Conservation (phyloP, 1,140 invertebrate genomes). For the Babylonia areolata region DNA sequence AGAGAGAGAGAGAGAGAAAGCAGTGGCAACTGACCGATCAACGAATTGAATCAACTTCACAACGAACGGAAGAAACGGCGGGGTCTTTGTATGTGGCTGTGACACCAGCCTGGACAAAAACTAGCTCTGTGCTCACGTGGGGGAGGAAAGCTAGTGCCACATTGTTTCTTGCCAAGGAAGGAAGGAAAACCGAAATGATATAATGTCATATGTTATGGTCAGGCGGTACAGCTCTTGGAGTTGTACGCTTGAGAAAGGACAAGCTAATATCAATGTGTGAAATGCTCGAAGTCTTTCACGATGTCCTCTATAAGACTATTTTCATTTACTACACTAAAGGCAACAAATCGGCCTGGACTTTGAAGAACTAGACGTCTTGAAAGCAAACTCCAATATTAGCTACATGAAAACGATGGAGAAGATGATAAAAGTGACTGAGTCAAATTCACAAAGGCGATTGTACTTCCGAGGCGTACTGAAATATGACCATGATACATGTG, state of each 20-base stretch:
- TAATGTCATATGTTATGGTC: not conserved
- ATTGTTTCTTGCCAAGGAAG: too few relatives aligned
- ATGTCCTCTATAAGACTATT: too few relatives aligned
- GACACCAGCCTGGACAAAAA: not conserved
- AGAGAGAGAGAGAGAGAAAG: not conserved
- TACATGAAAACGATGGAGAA: too few relatives aligned
- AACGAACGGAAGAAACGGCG: not conserved
- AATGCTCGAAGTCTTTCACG: not conserved
- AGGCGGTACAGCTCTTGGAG: not conserved
- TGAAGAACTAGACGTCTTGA: too few relatives aligned
- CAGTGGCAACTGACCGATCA: not conserved
- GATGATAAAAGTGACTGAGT: too few relatives aligned
- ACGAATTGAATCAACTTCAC: not conserved
- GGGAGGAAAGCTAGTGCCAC: not conserved
- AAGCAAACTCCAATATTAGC: too few relatives aligned
- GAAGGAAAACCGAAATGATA: too few relatives aligned
- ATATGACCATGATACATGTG: too few relatives aligned
- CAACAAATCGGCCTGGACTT: too few relatives aligned
- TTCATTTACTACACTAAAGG: too few relatives aligned
- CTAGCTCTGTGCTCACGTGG: not conserved
- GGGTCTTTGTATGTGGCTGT: not conserved
- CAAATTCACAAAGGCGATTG: too few relatives aligned
- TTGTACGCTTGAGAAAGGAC: not conserved
- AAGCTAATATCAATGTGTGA: not conserved
- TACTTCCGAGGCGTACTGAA: too few relatives aligned